phyloP scores from a whole-genome alignment of 2,113 vertebrate species.

The Centrocercus urophasianus region DNA sequence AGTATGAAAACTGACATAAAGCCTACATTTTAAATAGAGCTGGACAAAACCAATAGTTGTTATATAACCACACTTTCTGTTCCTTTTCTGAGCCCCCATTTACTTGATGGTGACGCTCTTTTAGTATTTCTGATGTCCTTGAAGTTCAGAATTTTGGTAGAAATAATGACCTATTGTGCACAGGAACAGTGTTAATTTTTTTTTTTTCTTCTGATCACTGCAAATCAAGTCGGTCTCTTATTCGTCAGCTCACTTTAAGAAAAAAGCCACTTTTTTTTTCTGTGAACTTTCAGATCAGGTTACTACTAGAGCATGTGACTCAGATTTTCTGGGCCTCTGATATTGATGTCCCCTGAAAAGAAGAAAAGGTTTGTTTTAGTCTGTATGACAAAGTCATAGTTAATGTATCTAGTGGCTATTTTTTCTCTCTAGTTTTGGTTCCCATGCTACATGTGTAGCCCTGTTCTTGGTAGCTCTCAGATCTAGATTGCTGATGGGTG shows the following conservation, averaged over 20 bases:
- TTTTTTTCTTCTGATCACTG: neutral
- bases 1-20: neutral
- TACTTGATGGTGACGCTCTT: neutral
- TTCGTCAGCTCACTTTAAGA: neutral
- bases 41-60: neutral
- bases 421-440: neutral
- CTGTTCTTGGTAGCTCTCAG: neutral
- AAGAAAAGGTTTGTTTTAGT: neutral
- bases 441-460: neutral
- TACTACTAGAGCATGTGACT: neutral
- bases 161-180: neutral
- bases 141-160: neutral
- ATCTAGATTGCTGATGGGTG: neutral
- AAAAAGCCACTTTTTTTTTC: neutral
- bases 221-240: neutral
- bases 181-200: rapidly evolving
- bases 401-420: neutral
- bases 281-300: neutral
- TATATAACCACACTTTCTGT: neutral
- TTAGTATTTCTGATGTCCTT: rapidly evolving
- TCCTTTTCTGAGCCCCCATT: neutral
- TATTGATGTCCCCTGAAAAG: neutral
- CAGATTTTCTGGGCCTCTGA: neutral
- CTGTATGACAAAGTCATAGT: neutral
- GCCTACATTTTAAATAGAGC: neutral